These are phyloP conservation scores for Camptogramma bilineatum DNA, from an alignment of 2,888 invertebrate species.

Conservation along the genomic window DNA sequence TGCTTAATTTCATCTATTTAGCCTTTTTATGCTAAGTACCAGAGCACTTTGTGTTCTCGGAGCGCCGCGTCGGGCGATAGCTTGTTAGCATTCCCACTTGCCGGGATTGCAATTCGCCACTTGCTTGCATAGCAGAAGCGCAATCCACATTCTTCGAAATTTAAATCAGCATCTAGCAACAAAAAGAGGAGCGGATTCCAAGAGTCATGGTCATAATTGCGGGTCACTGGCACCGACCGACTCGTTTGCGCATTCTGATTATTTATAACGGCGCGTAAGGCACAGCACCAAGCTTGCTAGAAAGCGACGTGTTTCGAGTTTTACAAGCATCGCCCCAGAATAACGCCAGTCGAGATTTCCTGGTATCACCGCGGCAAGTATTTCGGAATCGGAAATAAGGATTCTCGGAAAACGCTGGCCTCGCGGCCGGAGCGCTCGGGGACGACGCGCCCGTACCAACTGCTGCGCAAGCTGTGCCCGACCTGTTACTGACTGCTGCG, in stretches of 20 bases:
- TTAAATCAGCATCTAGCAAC: slow-evolving; percentile 35
- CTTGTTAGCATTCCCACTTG: slow-evolving; percentile 26
- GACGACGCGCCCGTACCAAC: slow-evolving; percentile 53
- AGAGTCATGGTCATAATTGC: slow-evolving; percentile 60
- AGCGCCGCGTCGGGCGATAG: slow-evolving; percentile 6
- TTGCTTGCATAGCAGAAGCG: slow-evolving; percentile 33
- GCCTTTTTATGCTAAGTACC: not conserved
- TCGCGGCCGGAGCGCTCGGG: slow-evolving; percentile 53
- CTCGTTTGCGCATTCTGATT: slow-evolving; percentile 75
- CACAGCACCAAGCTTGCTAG: slow-evolving; percentile 72
- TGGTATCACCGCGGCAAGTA: slow-evolving; percentile 75
- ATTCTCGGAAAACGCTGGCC: slow-evolving; percentile 79
- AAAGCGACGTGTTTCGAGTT: slow-evolving; percentile 77
- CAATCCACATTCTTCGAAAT: slow-evolving; percentile 35
- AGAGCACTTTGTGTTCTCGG: not conserved
- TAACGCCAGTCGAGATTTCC: slow-evolving; percentile 77
- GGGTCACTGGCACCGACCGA: slow-evolving; percentile 65
- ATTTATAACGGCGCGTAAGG: slow-evolving; percentile 76
- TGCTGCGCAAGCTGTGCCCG: slow-evolving; percentile 17
- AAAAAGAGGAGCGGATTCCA: slow-evolving; percentile 39
- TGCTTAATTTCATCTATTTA: not conserved
- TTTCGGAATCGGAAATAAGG: slow-evolving; percentile 84
- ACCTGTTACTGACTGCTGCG: slow-evolving; percentile 16
- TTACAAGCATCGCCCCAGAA: slow-evolving; percentile 80
- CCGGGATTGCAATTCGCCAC: slow-evolving; percentile 26